A percentile compares a stretch with the other conserved stretches of the same genome.
Evolutionary conservation across 2,113 vertebrate genomes (phyloP).

Genomic region (Castor canadensis): DNA sequence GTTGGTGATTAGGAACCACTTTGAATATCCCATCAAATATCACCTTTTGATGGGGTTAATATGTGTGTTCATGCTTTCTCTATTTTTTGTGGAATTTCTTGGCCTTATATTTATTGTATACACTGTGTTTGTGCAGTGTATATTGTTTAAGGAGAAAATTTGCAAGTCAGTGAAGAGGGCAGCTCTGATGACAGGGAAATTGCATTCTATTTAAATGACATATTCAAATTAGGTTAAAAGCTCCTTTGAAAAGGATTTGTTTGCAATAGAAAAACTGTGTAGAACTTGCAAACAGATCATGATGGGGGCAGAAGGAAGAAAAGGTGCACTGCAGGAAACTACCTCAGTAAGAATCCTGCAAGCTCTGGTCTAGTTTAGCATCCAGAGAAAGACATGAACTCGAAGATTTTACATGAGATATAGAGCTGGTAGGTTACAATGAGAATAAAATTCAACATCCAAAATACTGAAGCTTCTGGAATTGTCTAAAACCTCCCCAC

Average conservation of each 20-base stretch:
- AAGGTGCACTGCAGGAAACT: not conserved
- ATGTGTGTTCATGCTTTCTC: slow-evolving; percentile 67
- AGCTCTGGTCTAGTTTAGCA: not conserved
- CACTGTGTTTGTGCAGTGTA: slow-evolving; percentile 34
- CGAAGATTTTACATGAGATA: too few species aligned
- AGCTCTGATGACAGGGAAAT: slow-evolving; percentile 62
- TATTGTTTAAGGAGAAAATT: slow-evolving; percentile 59
- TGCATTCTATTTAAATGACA: slow-evolving; percentile 61
- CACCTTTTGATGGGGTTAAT: slow-evolving; percentile 70
- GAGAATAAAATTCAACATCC: not conserved
- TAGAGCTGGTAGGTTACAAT: not conserved
- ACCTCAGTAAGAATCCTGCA: not conserved
- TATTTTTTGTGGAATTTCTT: slow-evolving; percentile 12
- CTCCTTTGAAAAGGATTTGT: not conserved
- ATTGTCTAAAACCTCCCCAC: not conserved
- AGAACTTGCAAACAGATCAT: slow-evolving; percentile 20
- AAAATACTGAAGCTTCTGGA: not conserved
- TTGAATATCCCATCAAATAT: slow-evolving; percentile 58
- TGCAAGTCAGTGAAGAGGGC: slow-evolving; percentile 14
- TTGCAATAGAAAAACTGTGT: not conserved
- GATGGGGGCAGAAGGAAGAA: not conserved
- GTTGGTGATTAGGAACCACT: slow-evolving; percentile 59
- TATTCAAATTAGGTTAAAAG: slow-evolving; percentile 56
- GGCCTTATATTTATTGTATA: slow-evolving; percentile 37
- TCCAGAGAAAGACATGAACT: not conserved